phyloP scores from a whole-genome alignment of 2,113 vertebrate species.

The Cryptomyrus ogoouensis region DNA sequence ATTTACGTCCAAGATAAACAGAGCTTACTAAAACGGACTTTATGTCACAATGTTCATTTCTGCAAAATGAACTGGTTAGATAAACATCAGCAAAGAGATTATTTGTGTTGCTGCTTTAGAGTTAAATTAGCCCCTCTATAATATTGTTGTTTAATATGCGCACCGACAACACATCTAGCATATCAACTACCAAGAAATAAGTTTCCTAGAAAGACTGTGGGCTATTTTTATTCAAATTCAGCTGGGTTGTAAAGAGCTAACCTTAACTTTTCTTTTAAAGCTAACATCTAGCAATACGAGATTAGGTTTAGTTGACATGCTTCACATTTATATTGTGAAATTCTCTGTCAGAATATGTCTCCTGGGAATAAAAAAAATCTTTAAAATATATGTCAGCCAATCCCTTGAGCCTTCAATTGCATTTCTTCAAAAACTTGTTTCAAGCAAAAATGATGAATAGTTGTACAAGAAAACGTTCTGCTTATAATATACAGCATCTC shows the following conservation, averaged over 20 bases:
- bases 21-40: neutral
- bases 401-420: neutral
- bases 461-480: neutral
- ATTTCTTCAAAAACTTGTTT: neutral
- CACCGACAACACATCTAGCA: neutral
- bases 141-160: neutral
- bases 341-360: neutral
- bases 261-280: neutral
- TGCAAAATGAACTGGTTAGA: neutral
- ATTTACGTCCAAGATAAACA: neutral
- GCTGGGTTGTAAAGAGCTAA: neutral
- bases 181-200: neutral
- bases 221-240: neutral
- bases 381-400: neutral
- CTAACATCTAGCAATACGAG: neutral
- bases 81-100: neutral
- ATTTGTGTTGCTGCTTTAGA: neutral
- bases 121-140: neutral
- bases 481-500: neutral
- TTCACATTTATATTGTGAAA: neutral
- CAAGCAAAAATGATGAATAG: neutral
- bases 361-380: neutral
- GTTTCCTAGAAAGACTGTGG: neutral
- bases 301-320: neutral
- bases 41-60: neutral